Conservation (phyloP, 2,797 vertebrate species). For the Alcedo atthis region DNA sequence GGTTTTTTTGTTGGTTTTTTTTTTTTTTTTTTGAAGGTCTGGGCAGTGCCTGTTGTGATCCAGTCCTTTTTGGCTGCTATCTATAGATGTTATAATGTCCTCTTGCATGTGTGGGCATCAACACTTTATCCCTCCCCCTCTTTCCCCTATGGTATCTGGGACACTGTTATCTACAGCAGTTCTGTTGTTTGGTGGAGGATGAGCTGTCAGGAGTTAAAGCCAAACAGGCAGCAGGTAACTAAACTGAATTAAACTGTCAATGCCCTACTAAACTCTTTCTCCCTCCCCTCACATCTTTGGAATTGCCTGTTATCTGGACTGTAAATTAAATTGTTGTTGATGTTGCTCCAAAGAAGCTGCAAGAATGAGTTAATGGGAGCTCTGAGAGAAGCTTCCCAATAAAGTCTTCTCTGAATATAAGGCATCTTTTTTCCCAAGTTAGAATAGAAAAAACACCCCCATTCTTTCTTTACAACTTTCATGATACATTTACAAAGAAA, state of each 20-base stretch:
- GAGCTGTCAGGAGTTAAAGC: constrained; percentile 14
- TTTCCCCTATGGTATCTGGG: not conserved
- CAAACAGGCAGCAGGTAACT: constrained; percentile 5
- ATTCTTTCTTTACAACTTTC: not conserved
- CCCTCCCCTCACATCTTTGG: not conserved
- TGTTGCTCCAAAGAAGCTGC: constrained; percentile 5
- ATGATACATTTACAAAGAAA: not conserved
- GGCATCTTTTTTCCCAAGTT: not conserved
- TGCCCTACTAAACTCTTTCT: not conserved
- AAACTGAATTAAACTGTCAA: constrained; percentile 1
- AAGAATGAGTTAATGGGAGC: not conserved
- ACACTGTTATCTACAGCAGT: not conserved
- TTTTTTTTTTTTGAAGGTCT: not conserved
- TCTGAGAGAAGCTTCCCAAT: not conserved
- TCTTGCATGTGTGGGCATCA: not conserved
- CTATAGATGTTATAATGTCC: not conserved
- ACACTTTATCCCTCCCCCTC: not conserved
- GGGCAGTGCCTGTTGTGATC: not conserved
- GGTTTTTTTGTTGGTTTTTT: not conserved
- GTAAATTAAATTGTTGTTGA: constrained; percentile 11
- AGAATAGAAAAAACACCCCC: not conserved
- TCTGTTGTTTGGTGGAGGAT: not conserved
- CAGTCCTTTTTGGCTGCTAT: not conserved
- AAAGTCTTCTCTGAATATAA: not conserved
- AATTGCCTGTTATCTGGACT: constrained; percentile 22